These are phyloP conservation scores for Lutraria lutraria DNA, from an alignment of 2,888 invertebrate genomes.

Conservation along the genomic window DNA sequence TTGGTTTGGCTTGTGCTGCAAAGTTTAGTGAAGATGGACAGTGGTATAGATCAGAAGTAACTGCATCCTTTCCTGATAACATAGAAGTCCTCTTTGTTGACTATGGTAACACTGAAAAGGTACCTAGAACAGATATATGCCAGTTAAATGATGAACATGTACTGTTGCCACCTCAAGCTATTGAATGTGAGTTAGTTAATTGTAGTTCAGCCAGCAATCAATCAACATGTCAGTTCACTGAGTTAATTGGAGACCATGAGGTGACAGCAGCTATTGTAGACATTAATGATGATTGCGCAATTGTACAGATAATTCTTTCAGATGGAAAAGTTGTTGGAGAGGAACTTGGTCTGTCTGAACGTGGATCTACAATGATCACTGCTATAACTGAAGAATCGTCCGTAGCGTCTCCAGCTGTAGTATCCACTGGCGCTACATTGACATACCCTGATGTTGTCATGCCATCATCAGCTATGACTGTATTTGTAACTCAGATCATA, in stretches of 20 bases:
- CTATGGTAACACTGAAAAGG: constrained; percentile 82
- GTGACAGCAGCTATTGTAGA: constrained; percentile 51
- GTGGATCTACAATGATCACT: constrained; percentile 31
- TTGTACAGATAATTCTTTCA: constrained; percentile 50
- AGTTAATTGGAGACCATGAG: constrained; percentile 64
- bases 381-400: neutral
- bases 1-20: constrained; percentile 76
- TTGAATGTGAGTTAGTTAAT: constrained; percentile 76
- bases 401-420: neutral
- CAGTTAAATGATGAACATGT: constrained; percentile 72
- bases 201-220: constrained; percentile 58
- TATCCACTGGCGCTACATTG: neutral
- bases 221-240: constrained; percentile 63
- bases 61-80: constrained; percentile 67
- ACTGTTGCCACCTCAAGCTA: constrained; percentile 76
- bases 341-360: constrained; percentile 56
- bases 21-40: constrained; percentile 80
- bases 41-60: constrained; percentile 82
- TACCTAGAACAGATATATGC: constrained; percentile 72
- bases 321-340: constrained; percentile 53
- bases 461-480: constrained; percentile 36
- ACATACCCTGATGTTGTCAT: constrained; percentile 18
- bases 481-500: constrained; percentile 75
- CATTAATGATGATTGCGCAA: constrained; percentile 49
- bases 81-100: constrained; percentile 84